These are phyloP conservation scores for Palythoa caribaeorum DNA, from an alignment of 92 coral and sea anemone genomes.

Conservation along the genomic window DNA sequence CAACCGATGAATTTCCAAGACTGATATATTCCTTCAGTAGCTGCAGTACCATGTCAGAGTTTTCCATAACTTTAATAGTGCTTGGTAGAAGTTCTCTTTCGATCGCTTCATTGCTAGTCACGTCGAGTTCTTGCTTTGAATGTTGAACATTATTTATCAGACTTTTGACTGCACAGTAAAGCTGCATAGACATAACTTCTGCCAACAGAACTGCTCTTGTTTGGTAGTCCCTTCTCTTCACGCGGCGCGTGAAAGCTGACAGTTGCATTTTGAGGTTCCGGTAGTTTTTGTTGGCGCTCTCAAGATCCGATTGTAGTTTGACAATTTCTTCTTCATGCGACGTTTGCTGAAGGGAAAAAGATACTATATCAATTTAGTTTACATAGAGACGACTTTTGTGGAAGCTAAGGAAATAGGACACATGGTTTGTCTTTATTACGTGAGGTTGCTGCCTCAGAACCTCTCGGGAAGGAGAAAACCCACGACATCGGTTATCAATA, in stretches of 20 bases:
- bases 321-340: conserved; percentile 60
- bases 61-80: conserved; percentile 74
- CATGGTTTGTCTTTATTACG: too few relatives aligned
- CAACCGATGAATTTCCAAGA: conserved; percentile 56
- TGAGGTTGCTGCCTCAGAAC: too few relatives aligned
- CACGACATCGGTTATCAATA: too few relatives aligned
- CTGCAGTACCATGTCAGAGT: conserved; percentile 74
- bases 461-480: too few relatives aligned
- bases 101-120: neutral
- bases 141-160: conserved; percentile 44
- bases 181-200: conserved; percentile 91
- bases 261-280: conserved; percentile 62
- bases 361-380: neutral
- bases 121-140: neutral
- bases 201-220: conserved; percentile 75
- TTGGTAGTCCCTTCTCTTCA: conserved; percentile 66
- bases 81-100: conserved; percentile 24
- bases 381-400: neutral
- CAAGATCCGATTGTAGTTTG: conserved; percentile 78
- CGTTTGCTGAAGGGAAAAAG: conserved; percentile 53
- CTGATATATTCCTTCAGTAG: conserved; percentile 75
- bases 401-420: too few relatives aligned
- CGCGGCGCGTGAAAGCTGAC: conserved; percentile 49
- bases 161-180: conserved; percentile 77
- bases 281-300: conserved; percentile 67